These are phyloP conservation scores for Nyctibius grandis DNA, from an alignment of 2,797 vertebrate genomes.

Conservation along the genomic window DNA sequence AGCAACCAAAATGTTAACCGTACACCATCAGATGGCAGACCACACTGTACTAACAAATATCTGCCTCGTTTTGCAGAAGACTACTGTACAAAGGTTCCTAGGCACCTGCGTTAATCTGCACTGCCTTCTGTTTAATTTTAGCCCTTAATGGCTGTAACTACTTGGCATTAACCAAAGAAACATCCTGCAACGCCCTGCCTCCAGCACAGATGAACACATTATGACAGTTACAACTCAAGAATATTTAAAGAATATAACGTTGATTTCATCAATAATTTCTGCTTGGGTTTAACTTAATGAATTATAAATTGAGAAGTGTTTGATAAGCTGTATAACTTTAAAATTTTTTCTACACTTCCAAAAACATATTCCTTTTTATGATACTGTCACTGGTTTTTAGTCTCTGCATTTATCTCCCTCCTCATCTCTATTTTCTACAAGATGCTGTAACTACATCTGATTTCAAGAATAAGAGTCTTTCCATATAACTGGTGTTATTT, in stretches of 20 bases:
- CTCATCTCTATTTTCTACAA: not conserved
- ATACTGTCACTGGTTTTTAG: not conserved
- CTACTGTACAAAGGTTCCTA: not conserved
- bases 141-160: fast-evolving
- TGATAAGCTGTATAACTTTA: not conserved
- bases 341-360: not conserved
- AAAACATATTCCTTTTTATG: not conserved
- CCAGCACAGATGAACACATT: not conserved
- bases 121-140: not conserved
- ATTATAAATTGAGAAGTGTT: not conserved
- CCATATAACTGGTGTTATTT: not conserved
- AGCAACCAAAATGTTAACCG: not conserved
- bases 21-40: not conserved
- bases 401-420: not conserved
- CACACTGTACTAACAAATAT: not conserved
- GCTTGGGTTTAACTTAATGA: not conserved
- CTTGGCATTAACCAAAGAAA: fast-evolving
- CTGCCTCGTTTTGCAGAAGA: not conserved
- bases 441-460: not conserved
- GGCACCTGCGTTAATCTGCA: not conserved
- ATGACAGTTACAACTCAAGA: not conserved
- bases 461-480: not conserved
- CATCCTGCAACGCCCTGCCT: not conserved
- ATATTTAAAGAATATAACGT: not conserved
- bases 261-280: not conserved